phyloP scores from a whole-genome alignment of 1,140 invertebrate genomes.

The Orchesella cincta region DNA sequence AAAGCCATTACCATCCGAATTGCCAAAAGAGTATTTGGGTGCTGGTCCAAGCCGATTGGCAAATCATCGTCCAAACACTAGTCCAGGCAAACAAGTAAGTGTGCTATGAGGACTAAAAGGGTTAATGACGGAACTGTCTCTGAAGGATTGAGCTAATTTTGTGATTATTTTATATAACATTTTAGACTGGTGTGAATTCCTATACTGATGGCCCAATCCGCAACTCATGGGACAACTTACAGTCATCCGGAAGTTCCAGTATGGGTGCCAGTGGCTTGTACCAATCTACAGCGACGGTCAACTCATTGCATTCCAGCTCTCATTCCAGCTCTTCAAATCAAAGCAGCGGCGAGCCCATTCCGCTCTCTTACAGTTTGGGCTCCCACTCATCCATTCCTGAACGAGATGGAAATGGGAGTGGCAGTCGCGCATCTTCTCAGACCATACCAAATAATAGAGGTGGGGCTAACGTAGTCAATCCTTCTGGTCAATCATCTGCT shows the following conservation, averaged over 20 bases:
- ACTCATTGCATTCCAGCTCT: conserved; percentile 50
- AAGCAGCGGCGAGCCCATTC: conserved; percentile 45
- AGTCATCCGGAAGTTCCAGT: conserved; percentile 1
- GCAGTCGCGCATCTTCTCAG: conserved; percentile 6
- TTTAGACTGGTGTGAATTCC: conserved; percentile 59
- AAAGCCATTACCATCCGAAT: conserved; percentile 54
- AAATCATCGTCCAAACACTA: conserved; percentile 35
- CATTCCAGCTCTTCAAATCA: conserved; percentile 51
- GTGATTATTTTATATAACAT: background rate
- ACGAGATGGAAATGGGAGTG: conserved; percentile 20
- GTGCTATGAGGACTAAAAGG: background rate
- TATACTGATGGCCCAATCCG: conserved; percentile 60
- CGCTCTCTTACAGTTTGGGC: conserved; percentile 33
- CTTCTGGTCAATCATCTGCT: conserved; percentile 8
- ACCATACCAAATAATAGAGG: background rate
- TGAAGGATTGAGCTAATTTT: background rate
- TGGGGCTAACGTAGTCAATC: conserved; percentile 1
- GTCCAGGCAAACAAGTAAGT: conserved; percentile 49
- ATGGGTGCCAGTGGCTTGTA: conserved; percentile 27
- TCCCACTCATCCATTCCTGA: conserved; percentile 43
- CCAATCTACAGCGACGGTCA: conserved; percentile 47
- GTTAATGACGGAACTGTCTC: background rate
- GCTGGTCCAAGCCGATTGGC: conserved; percentile 25
- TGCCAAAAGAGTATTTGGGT: conserved; percentile 41
- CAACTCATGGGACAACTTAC: conserved; percentile 47